phyloP scores from a whole-genome alignment of 2,888 invertebrate genomes.

The Cotesia congregata region DNA sequence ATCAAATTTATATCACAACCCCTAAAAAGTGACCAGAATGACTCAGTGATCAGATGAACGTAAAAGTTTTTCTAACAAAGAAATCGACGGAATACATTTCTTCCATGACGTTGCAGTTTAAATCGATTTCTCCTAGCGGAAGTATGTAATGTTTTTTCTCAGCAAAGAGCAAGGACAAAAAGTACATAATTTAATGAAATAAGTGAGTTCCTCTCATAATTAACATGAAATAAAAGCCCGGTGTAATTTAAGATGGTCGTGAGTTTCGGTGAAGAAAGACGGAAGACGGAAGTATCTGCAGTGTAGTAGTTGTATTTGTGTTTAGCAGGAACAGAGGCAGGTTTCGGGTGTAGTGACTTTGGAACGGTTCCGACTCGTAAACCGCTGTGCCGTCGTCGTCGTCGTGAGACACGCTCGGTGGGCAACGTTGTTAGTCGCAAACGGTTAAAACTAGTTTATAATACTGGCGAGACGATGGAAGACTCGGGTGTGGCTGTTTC shows the following conservation, averaged over 20 bases:
- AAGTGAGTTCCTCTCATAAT: neutral
- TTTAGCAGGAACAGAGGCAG: constrained; percentile 18
- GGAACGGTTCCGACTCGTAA: constrained; percentile 47
- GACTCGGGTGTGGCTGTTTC: constrained; percentile 24
- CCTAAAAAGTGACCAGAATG: no score
- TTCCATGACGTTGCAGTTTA: no score
- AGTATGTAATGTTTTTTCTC: no score
- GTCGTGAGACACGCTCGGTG: constrained; percentile 41
- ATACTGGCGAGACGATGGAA: constrained; percentile 46
- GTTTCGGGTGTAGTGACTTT: constrained; percentile 41
- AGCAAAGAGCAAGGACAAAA: no score
- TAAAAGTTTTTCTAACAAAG: no score
- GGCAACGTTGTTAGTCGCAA: constrained; percentile 48
- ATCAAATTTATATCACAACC: no score
- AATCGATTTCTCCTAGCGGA: no score
- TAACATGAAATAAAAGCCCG: neutral
- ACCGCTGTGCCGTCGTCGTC: constrained; percentile 39
- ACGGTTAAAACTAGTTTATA: constrained; percentile 53
- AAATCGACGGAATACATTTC: no score
- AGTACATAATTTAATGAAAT: neutral
- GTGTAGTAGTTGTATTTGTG: neutral
- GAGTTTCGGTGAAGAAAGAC: constrained; percentile 17
- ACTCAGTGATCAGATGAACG: no score
- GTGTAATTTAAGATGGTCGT: neutral
- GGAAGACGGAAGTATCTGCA: constrained; percentile 6